Conservation (phyloP, 1,140 invertebrate genomes). For the Pseudoatta argentina region DNA sequence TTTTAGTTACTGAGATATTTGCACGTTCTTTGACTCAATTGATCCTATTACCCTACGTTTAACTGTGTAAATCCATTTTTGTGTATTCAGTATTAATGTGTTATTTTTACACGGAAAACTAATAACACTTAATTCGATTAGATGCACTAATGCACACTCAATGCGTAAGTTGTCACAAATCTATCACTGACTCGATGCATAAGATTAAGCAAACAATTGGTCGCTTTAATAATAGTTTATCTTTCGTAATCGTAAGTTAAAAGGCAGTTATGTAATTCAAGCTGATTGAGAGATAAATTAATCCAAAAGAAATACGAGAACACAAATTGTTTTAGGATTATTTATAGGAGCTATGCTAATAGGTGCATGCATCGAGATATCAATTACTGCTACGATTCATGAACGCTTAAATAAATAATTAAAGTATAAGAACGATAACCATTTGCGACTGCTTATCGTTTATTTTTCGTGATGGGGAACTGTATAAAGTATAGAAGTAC, state of each 20-base stretch:
- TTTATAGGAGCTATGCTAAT: conserved; percentile 16
- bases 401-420: conserved; percentile 46
- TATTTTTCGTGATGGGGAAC: conserved; percentile 15
- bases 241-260: background rate
- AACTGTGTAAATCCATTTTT: too few relatives aligned
- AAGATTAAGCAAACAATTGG: background rate
- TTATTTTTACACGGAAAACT: too few relatives aligned
- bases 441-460: background rate
- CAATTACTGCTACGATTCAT: conserved; percentile 18
- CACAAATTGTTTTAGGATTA: conserved; percentile 33
- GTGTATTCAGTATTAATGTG: too few relatives aligned
- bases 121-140: too few relatives aligned
- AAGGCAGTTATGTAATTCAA: conserved; percentile 20
- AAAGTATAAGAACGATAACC: background rate
- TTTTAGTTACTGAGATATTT: too few relatives aligned
- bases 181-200: background rate
- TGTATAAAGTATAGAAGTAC: conserved; percentile 17
- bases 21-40: too few relatives aligned
- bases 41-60: too few relatives aligned
- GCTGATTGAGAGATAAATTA: background rate
- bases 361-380: conserved; percentile 13
- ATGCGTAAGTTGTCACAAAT: background rate
- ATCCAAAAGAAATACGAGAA: conserved; percentile 27
- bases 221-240: conserved; percentile 9
- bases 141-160: too few relatives aligned